Base-by-base conservation (phyloP, 2,113 vertebrate genomes). In the Platycercus adscitus region DNA sequence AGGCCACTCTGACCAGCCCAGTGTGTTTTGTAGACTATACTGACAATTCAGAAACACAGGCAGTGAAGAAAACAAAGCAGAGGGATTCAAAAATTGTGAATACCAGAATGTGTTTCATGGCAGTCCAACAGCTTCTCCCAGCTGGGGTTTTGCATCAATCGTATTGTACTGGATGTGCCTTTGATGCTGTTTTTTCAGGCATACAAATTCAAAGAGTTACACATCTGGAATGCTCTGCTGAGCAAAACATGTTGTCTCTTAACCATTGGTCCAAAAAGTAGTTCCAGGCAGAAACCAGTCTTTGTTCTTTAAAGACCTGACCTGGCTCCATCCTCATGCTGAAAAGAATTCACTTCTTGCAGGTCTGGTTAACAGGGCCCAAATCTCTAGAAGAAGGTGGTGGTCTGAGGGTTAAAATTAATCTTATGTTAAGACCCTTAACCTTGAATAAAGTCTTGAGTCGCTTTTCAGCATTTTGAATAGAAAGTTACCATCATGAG, bases 1-100 rank as follows among this genome's bases (percentile, higher is more conserved):
- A 63, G 8, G 28, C 10, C 2, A 1, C 25, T 88, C 43, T 58
- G 16, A 44, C 10, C 7, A n/a, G 12, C 7, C 35, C 4, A 0
- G 5, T 44, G 81, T 70, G 8, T 46, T 84, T 75, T 46, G 28
- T 44, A 71, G 55, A 63, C 37, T 63, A 35, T 23, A n/a, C 17
- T 23, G 43, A 63, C 18, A 84, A 53, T 26, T 31, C 37, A 44
- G 18, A 58, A 47, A n/a, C n/a, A 77, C 8, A 39, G 37, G 37
- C 2, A 39, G 26, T 9, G 18, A 18, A 58, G 16, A 69, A 70
- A 84, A 63, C 18, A 44, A 56, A 1, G 1, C 19, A 81, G 16
- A 53, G 4, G 5, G 5, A 19, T 85, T 66, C 1, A 87, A 46
- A 75, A 58, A 53, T 37, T 28, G 17, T 46, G 61, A 78, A n/a